phyloP scores from a whole-genome alignment of 2,797 vertebrate genomes.

The Cichlasoma orientale region DNA sequence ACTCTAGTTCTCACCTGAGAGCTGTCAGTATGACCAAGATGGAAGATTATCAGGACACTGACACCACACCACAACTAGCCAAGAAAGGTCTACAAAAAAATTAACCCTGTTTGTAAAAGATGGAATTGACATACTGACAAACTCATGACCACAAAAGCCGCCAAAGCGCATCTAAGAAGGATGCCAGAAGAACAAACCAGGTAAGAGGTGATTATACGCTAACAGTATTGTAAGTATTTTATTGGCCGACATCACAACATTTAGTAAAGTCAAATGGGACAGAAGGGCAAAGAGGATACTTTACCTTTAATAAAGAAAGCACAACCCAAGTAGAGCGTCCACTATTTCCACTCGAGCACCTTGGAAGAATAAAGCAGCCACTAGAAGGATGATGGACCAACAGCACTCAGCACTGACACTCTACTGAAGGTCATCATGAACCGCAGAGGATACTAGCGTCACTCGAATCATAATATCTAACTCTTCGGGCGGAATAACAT shows the following conservation, averaged over 20 bases:
- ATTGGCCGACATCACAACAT: too few species aligned
- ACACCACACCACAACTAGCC: background rate
- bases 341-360: slow-evolving; percentile 9
- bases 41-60: background rate
- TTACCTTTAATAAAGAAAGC: slow-evolving; percentile 52
- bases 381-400: background rate
- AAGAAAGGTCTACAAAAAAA: background rate
- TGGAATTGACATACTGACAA: background rate
- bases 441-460: slow-evolving; percentile 16
- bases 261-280: background rate
- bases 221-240: too few species aligned
- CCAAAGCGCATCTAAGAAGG: background rate
- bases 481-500: slow-evolving; percentile 3
- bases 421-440: slow-evolving; percentile 17
- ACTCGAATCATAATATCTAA: slow-evolving; percentile 5
- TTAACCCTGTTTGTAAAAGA: background rate
- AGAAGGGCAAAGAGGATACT: background rate
- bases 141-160: background rate
- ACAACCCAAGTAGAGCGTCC: background rate
- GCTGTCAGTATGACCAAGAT: background rate
- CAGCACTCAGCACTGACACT: background rate
- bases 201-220: too few species aligned
- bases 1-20: slow-evolving; percentile 38
- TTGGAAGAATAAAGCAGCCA: background rate
- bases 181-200: background rate